These are phyloP conservation scores for Bubo bubo DNA, from an alignment of 2,113 vertebrate species.

Conservation along the genomic window DNA sequence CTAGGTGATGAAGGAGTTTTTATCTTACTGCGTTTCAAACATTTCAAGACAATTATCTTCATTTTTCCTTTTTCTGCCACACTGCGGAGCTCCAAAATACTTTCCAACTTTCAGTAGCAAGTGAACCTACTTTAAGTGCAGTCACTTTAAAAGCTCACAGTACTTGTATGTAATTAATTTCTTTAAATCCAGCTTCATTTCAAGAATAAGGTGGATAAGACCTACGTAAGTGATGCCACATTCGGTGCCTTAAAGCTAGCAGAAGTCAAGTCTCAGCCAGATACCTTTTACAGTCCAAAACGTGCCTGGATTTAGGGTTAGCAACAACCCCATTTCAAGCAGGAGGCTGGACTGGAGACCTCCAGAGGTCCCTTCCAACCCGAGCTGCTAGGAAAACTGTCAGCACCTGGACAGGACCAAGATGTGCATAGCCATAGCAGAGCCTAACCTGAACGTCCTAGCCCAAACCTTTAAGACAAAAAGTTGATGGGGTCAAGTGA, in stretches of 20 bases:
- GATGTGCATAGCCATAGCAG: not conserved
- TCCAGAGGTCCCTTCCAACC: not conserved
- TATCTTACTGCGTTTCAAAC: not conserved
- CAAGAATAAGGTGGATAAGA: not conserved
- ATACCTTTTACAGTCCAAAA: not conserved
- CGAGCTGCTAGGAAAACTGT: not conserved
- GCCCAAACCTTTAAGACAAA: not conserved
- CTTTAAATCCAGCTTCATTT: not conserved
- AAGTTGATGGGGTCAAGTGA: not conserved
- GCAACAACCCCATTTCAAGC: not conserved
- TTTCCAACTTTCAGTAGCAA: not conserved
- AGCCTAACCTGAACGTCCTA: not conserved
- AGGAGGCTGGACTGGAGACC: not conserved
- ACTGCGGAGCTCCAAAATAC: not conserved
- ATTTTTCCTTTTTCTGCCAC: not conserved
- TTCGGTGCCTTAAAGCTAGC: not conserved
- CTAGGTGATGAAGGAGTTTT: not conserved
- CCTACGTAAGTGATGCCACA: rapidly evolving
- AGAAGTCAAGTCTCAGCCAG: not conserved
- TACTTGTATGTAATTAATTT: not conserved
- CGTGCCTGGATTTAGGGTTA: not conserved
- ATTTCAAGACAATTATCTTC: not conserved
- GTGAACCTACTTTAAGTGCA: not conserved
- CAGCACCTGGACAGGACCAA: not conserved
- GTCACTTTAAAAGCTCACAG: not conserved